Evolutionary conservation across 2,113 vertebrate genomes (phyloP).

Genomic region (Hemibagrus wyckioides): DNA sequence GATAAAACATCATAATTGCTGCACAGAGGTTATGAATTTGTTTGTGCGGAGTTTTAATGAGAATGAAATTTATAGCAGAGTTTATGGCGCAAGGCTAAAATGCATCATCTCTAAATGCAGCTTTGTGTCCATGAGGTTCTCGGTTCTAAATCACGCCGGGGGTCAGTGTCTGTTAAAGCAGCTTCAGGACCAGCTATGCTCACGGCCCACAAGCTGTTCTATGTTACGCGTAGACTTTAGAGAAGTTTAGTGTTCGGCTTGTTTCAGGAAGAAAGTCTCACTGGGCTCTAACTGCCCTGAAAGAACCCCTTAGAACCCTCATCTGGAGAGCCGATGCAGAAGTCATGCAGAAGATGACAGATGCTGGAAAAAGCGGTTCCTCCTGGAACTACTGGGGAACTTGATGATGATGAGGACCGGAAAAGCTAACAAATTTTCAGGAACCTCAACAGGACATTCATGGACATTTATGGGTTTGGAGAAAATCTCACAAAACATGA

Average conservation of each 20-base stretch:
- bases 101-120: conserved; percentile 22
- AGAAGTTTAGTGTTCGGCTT: background rate
- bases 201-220: background rate
- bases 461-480: background rate
- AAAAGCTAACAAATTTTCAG: too few species aligned
- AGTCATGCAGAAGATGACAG: background rate
- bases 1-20: background rate
- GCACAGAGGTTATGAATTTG: background rate
- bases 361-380: background rate
- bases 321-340: too few species aligned
- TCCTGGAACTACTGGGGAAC: background rate
- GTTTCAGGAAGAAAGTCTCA: background rate
- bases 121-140: background rate
- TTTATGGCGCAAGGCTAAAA: conserved; percentile 15
- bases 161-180: background rate
- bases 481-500: background rate
- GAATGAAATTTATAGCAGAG: conserved; percentile 27
- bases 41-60: conserved; percentile 28
- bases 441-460: too few species aligned
- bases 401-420: background rate
- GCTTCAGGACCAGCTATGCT: background rate
- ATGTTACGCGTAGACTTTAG: background rate
- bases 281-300: background rate
- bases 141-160: background rate
- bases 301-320: background rate